phyloP scores from a whole-genome alignment of 2,888 invertebrate genomes.

The Mongoloraphidia duomilia region DNA sequence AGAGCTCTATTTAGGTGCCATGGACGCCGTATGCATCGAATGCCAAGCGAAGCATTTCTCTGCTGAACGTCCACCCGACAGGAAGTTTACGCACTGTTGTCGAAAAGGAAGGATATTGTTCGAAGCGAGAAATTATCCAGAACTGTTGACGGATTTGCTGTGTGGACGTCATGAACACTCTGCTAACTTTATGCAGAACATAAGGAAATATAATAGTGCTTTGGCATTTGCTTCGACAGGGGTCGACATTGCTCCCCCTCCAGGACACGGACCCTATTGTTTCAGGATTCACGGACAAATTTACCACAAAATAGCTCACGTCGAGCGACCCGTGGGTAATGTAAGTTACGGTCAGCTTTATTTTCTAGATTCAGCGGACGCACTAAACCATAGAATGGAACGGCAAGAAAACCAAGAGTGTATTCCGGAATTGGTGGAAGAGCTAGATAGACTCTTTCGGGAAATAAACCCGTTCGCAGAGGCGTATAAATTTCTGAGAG shows the following conservation, averaged over 20 bases:
- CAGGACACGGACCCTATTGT: conserved; percentile 1
- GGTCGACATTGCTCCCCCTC: background rate
- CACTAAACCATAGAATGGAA: too few relatives aligned
- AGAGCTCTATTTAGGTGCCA: background rate
- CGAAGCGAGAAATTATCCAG: background rate
- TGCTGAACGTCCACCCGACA: background rate
- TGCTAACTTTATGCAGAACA: background rate
- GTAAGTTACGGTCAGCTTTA: too few relatives aligned
- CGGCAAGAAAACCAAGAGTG: too few relatives aligned
- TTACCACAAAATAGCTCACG: background rate
- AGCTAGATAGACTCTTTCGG: too few relatives aligned
- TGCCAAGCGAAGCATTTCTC: background rate
- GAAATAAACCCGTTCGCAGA: too few relatives aligned
- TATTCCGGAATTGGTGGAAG: too few relatives aligned
- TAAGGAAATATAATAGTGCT: conserved; percentile 1
- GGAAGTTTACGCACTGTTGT: background rate
- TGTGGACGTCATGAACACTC: background rate
- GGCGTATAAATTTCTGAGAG: too few relatives aligned
- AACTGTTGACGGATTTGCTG: background rate
- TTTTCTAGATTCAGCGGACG: too few relatives aligned
- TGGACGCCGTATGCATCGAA: background rate
- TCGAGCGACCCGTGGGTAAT: too few relatives aligned
- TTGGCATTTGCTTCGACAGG: conserved; percentile 2
- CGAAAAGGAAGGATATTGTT: background rate
- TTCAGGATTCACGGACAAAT: conserved; percentile 3